Conservation (phyloP, 2,797 vertebrate genomes). For the Enteromius treurensis region DNA sequence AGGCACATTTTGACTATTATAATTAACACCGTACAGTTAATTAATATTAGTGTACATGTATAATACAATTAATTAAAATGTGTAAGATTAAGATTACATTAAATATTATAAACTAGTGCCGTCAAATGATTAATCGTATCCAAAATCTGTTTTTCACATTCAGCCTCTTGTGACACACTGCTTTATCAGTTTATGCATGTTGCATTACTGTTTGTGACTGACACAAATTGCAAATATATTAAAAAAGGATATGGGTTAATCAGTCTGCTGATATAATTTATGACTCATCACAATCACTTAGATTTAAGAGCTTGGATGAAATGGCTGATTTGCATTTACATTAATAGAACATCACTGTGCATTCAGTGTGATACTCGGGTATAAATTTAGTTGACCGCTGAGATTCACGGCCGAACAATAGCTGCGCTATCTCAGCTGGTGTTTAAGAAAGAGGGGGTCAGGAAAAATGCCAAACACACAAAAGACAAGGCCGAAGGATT, state of each 20-base stretch:
- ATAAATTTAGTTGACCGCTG: slow-evolving; percentile 44
- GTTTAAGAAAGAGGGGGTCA: slow-evolving; percentile 34
- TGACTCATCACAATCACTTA: not conserved
- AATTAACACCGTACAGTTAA: not conserved
- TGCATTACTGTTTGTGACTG: not conserved
- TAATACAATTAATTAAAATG: not conserved
- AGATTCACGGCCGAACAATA: slow-evolving; percentile 56
- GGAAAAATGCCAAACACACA: slow-evolving; percentile 51
- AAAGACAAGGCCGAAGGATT: slow-evolving; percentile 40
- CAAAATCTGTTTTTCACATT: no score
- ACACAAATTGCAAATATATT: slow-evolving; percentile 1
- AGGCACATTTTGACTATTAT: not conserved
- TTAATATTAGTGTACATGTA: not conserved
- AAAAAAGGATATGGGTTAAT: slow-evolving; percentile 2
- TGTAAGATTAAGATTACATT: not conserved
- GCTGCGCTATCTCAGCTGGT: slow-evolving; percentile 48
- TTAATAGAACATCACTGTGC: slow-evolving; percentile 42
- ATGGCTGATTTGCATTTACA: slow-evolving; percentile 51
- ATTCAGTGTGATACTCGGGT: slow-evolving; percentile 14
- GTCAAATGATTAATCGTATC: no score
- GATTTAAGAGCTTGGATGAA: slow-evolving; percentile 28
- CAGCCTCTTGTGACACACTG: not conserved
- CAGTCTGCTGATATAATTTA: slow-evolving; percentile 8
- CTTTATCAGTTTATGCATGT: not conserved
- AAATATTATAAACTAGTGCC: not conserved